phyloP scores from a whole-genome alignment of 2,888 invertebrate genomes.

The Sarcophaga caerulescens region DNA sequence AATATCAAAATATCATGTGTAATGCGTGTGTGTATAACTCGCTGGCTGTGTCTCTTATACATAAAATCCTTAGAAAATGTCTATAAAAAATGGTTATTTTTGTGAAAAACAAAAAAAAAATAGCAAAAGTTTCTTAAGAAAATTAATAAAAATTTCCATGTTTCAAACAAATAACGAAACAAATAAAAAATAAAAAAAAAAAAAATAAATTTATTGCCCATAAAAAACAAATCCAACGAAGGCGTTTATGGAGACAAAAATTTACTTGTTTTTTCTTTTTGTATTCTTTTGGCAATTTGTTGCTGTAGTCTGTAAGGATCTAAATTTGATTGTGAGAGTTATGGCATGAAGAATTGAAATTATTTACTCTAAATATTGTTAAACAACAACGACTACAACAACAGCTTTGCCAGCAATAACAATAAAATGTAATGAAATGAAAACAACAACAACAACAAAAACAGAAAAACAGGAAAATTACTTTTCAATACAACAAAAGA shows the following conservation, averaged over 20 bases:
- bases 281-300: no score
- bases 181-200: no score
- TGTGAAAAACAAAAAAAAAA: neutral
- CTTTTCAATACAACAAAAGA: constrained; percentile 9
- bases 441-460: constrained; percentile 4
- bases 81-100: neutral
- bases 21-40: neutral
- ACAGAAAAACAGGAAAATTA: neutral
- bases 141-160: no score
- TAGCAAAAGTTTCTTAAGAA: neutral
- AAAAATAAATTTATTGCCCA: no score
- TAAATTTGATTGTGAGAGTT: no score
- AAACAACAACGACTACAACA: neutral
- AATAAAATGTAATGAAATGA: neutral
- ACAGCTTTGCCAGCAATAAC: neutral
- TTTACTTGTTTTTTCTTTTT: no score
- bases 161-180: no score
- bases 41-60: neutral
- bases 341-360: no score
- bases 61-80: neutral
- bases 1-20: constrained; percentile 22
- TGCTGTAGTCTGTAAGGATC: no score
- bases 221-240: no score
- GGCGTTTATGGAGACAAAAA: no score
- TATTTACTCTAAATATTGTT: constrained; percentile 1